Conservation (phyloP, 35 echinoderm and acorn worm species). For the Strongylocentrotus purpuratus region DNA sequence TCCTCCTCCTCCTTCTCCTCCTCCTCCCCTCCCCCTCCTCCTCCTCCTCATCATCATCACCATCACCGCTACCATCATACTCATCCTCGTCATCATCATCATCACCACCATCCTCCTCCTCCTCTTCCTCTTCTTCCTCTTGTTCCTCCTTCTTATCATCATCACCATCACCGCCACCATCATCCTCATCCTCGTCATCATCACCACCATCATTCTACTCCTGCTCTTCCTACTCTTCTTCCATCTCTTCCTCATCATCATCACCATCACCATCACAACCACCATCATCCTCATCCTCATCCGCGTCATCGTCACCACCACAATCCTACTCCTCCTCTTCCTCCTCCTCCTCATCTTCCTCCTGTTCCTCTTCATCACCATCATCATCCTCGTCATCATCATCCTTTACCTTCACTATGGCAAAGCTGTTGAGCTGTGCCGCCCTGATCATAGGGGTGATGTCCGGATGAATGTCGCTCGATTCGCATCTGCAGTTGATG, state of each 20-base stretch:
- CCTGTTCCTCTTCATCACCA: not conserved
- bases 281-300: not conserved
- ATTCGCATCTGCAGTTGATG: conserved; percentile 80
- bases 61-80: not conserved
- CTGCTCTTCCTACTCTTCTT: not conserved
- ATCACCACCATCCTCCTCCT: not conserved
- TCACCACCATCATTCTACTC: not conserved
- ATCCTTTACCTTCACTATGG: conserved; percentile 79
- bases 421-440: conserved; percentile 87
- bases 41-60: not conserved
- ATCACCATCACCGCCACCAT: no score
- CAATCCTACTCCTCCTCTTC: not conserved
- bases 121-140: not conserved
- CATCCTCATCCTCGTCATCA: not conserved
- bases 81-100: not conserved
- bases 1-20: not conserved
- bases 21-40: not conserved
- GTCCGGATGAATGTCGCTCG: conserved; percentile 89
- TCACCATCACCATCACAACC: not conserved
- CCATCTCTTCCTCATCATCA: not conserved
- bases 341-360: not conserved
- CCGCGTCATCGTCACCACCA: not conserved
- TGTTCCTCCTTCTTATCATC: not conserved
- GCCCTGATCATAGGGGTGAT: conserved; percentile 88
- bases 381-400: not conserved